Evolutionary conservation across 2,113 vertebrate genomes (phyloP).

Genomic region (Dasyurus viverrinus): DNA sequence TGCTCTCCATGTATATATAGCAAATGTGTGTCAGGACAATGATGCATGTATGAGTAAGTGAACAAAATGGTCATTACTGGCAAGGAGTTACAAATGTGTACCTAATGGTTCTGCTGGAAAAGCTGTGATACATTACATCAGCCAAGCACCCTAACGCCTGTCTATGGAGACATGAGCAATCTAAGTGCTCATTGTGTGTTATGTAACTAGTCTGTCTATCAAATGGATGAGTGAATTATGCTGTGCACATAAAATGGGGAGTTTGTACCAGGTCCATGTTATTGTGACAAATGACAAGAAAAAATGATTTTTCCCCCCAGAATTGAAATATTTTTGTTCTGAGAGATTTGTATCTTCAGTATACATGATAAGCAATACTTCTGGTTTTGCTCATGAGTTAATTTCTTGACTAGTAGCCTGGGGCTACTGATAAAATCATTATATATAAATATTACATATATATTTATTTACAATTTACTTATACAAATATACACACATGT

Average conservation of each 20-base stretch:
- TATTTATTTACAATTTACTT: no score
- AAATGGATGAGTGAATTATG: background rate
- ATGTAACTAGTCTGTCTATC: background rate
- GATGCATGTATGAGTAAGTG: background rate
- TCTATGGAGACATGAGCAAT: constrained; percentile 25
- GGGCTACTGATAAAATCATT: no score
- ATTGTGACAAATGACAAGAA: background rate
- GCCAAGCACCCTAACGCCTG: background rate
- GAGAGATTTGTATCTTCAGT: background rate
- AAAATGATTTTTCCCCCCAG: background rate
- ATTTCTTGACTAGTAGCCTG: no score
- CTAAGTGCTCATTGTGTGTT: background rate
- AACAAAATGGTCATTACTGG: constrained; percentile 48
- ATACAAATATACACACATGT: no score
- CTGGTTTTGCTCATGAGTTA: background rate
- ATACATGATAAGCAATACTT: background rate
- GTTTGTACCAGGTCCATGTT: background rate
- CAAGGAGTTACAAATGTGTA: constrained; percentile 54
- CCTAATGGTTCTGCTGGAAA: constrained; percentile 47
- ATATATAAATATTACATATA: no score
- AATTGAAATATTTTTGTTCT: background rate
- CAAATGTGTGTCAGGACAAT: constrained; percentile 47
- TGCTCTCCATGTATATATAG: constrained; percentile 27
- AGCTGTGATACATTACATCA: constrained; percentile 49
- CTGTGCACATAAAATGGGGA: background rate